A percentile compares a stretch with the other conserved stretches of the same genome.
phyloP scores from a whole-genome alignment of 2,888 invertebrate species.

The Drosophila paracracens region DNA sequence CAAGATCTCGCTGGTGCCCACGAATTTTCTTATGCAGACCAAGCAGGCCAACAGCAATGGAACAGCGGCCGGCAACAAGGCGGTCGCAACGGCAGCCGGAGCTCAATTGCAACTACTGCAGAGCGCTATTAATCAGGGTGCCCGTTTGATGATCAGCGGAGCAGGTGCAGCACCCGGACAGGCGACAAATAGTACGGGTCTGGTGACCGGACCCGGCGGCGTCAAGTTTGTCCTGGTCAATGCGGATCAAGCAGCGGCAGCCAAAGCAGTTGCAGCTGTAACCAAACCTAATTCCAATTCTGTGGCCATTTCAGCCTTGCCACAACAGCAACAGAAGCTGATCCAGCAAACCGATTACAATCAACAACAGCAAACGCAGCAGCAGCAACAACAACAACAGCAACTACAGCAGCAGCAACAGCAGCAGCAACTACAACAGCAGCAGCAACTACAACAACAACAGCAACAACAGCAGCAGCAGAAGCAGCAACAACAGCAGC shows the following conservation, averaged over 20 bases:
- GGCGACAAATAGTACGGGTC: constrained; percentile 55
- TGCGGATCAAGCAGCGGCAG: constrained; percentile 67
- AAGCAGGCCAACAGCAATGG: constrained; percentile 49
- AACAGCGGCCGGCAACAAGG: constrained; percentile 43
- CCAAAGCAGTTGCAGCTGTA: constrained; percentile 52
- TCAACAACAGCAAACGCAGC: constrained; percentile 34
- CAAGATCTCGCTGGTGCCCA: constrained; percentile 85
- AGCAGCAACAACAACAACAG: constrained; percentile 21
- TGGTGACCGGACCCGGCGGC: constrained; percentile 80
- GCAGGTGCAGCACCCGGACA: constrained; percentile 35
- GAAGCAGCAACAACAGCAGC: constrained; percentile 44
- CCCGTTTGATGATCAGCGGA: constrained; percentile 74
- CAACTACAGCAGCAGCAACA: constrained; percentile 21
- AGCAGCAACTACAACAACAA: constrained; percentile 19
- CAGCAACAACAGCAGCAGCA: constrained; percentile 48
- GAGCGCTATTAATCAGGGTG: constrained; percentile 70
- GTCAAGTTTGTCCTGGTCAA: constrained; percentile 85
- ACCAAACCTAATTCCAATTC: constrained; percentile 40
- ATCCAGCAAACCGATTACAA: constrained; percentile 35
- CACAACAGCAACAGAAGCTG: constrained; percentile 37
- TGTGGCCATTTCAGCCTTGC: constrained; percentile 21
- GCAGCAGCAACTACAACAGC: constrained; percentile 36
- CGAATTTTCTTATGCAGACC: constrained; percentile 84
- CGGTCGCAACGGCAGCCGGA: constrained; percentile 28
- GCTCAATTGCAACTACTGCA: constrained; percentile 68